These are phyloP conservation scores for Haplotaxodon microlepis DNA, from an alignment of 2,113 vertebrate genomes.

Conservation along the genomic window DNA sequence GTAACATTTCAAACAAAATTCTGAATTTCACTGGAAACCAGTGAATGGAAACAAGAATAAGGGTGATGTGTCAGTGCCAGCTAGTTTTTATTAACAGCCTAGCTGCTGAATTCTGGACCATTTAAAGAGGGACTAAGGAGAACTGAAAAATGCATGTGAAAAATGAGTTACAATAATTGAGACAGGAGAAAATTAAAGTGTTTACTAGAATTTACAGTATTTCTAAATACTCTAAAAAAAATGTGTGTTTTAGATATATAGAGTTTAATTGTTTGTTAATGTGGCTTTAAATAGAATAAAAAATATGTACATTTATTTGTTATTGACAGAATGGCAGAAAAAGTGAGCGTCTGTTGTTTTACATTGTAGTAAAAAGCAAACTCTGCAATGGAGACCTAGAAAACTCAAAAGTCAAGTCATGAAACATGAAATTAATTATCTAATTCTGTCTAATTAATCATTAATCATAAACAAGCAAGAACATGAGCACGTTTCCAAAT, in stretches of 20 bases:
- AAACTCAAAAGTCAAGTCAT: not conserved
- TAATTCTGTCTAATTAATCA: not conserved
- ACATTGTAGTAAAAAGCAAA: not conserved
- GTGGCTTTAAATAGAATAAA: not conserved
- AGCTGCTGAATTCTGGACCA: not conserved
- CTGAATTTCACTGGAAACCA: not conserved
- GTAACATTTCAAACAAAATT: not conserved
- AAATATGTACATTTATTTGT: not conserved
- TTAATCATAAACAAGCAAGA: not conserved
- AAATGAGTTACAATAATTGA: not conserved
- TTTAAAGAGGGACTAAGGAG: not conserved
- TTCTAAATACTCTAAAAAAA: not conserved
- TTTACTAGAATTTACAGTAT: not conserved
- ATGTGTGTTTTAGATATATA: accelerated
- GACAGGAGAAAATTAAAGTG: not conserved
- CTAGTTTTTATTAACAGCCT: not conserved
- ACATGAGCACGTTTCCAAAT: accelerated
- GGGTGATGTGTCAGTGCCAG: not conserved
- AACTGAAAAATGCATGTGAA: not conserved
- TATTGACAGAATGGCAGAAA: not conserved
- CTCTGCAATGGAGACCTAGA: not conserved
- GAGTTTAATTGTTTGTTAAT: not conserved
- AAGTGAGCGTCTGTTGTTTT: not conserved
- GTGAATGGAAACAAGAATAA: not conserved
- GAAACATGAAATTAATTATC: not conserved